Evolutionary conservation across 2,888 invertebrate species (phyloP).

Genomic region (Neuroscelio doddi): DNA sequence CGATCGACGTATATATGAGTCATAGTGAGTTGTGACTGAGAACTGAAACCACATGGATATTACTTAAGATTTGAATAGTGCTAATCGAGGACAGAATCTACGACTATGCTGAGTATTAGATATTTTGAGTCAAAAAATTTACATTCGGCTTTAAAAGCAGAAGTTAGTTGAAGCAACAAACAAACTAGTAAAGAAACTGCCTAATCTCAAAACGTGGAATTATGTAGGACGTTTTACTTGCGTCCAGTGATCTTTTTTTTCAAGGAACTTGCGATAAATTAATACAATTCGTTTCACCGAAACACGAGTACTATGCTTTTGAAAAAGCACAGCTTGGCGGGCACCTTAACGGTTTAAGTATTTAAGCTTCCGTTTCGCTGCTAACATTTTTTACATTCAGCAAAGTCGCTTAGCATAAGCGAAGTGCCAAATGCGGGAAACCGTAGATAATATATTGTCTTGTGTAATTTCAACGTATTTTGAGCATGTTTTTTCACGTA

Average conservation of each 20-base stretch:
- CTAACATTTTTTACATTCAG: slow-evolving; percentile 10
- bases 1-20: slow-evolving; percentile 25
- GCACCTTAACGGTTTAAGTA: too few relatives aligned
- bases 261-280: neutral
- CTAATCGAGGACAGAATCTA: slow-evolving; percentile 36
- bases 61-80: slow-evolving; percentile 37
- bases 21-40: slow-evolving; percentile 38
- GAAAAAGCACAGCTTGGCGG: too few relatives aligned
- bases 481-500: too few relatives aligned
- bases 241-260: neutral
- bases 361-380: too few relatives aligned
- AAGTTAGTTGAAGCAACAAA: slow-evolving; percentile 52
- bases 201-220: slow-evolving; percentile 42
- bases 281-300: neutral
- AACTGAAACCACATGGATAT: slow-evolving; percentile 36
- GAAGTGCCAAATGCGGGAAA: slow-evolving; percentile 49
- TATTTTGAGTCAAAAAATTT: slow-evolving; percentile 50
- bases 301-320: too few relatives aligned
- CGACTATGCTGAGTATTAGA: slow-evolving; percentile 34
- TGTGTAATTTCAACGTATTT: too few relatives aligned
- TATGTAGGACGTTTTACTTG: slow-evolving; percentile 3
- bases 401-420: slow-evolving; percentile 30
- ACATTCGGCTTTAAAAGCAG: slow-evolving; percentile 46
- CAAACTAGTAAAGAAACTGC: slow-evolving; percentile 55
- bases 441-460: slow-evolving; percentile 19